Percentiles rank a stretch among this genome's conserved stretches.
phyloP scores from a whole-genome alignment of 2,888 invertebrate species.

The Ophioninae sp. region DNA sequence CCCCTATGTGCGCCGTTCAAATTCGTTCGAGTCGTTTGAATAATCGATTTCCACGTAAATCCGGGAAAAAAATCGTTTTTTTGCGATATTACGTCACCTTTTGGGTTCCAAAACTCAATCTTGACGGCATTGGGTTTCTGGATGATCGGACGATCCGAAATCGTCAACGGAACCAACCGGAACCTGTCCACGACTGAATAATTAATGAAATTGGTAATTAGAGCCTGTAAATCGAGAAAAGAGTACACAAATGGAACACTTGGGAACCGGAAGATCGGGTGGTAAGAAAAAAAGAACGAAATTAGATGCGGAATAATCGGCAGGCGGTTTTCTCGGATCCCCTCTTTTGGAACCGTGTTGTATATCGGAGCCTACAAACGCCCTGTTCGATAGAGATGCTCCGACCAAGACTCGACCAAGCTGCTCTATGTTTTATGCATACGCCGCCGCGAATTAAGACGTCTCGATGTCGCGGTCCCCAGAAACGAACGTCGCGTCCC shows the following conservation, averaged over 20 bases:
- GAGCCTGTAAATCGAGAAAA: conserved; percentile 59
- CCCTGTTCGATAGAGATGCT: conserved; percentile 50
- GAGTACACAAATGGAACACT: conserved; percentile 27
- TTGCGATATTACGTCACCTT: too few species aligned
- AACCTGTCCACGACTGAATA: conserved; percentile 61
- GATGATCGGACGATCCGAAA: too few species aligned
- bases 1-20: conserved; percentile 27
- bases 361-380: conserved; percentile 37
- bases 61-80: too few species aligned
- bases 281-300: too few species aligned
- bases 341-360: conserved; percentile 20
- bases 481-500: conserved; percentile 27
- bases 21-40: conserved; percentile 31
- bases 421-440: conserved; percentile 60
- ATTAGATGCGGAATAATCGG: too few species aligned
- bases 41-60: conserved; percentile 36
- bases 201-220: conserved; percentile 68
- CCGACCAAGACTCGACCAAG: conserved; percentile 33
- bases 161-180: background rate
- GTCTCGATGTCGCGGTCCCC: conserved; percentile 58
- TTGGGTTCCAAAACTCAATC: too few species aligned
- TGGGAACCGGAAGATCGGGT: background rate
- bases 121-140: too few species aligned
- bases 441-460: conserved; percentile 61
- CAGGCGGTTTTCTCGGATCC: background rate